These are phyloP conservation scores for Erinaceus europaeus DNA, from an alignment of 2,113 vertebrate genomes.

Conservation along the genomic window DNA sequence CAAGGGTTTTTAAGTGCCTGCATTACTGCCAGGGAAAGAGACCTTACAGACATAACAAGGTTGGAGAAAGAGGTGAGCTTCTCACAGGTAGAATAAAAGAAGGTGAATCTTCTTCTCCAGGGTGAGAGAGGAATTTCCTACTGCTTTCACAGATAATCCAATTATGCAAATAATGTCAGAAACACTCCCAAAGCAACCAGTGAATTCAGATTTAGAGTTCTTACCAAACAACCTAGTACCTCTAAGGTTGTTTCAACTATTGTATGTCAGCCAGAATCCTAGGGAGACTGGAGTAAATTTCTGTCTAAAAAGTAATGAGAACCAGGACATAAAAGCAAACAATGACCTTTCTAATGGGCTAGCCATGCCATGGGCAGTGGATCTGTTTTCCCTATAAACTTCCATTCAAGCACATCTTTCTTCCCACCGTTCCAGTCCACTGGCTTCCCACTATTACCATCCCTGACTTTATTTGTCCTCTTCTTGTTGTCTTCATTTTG, in stretches of 20 bases:
- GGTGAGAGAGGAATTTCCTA: background rate
- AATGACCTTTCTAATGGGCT: background rate
- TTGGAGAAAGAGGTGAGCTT: background rate
- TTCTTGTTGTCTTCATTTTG: background rate
- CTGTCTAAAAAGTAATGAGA: too few species aligned
- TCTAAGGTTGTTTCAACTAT: background rate
- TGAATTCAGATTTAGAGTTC: background rate
- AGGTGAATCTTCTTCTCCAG: background rate
- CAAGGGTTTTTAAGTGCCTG: background rate
- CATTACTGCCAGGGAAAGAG: background rate
- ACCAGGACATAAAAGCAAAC: background rate
- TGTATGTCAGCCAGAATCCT: background rate
- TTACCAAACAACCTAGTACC: background rate
- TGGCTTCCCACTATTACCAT: background rate
- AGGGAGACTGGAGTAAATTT: background rate
- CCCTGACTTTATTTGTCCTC: background rate
- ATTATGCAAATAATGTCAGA: background rate
- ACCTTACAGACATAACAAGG: background rate
- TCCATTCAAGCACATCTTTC: background rate
- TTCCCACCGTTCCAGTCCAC: background rate
- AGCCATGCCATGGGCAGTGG: too few species aligned
- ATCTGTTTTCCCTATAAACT: background rate
- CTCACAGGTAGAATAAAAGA: background rate
- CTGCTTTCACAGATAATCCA: slow-evolving; percentile 30
- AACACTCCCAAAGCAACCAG: background rate